Conservation (phyloP, 2,888 invertebrate species). For the Dynastes tityus region DNA sequence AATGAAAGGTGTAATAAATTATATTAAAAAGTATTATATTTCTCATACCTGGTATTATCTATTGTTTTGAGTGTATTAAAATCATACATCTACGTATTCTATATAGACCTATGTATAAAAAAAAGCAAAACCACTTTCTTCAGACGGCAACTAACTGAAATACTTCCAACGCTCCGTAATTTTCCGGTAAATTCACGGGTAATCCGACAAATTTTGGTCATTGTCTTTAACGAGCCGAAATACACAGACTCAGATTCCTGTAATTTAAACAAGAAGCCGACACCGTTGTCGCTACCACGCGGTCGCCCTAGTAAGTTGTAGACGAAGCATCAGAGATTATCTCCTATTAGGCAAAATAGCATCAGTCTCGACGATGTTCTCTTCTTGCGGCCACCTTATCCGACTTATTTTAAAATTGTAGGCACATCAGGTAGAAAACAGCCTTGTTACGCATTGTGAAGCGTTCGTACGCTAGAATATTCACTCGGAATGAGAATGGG, state of each 20-base stretch:
- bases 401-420: slow-evolving; percentile 19
- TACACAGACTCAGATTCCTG: slow-evolving; percentile 15
- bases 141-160: neutral
- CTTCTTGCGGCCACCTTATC: neutral
- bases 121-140: too few relatives aligned
- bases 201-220: slow-evolving; percentile 29
- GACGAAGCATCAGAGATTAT: neutral
- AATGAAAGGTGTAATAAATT: too few relatives aligned
- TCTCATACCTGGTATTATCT: too few relatives aligned
- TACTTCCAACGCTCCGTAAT: neutral
- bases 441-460: slow-evolving; percentile 30
- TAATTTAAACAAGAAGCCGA: slow-evolving; percentile 7
- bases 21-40: too few relatives aligned
- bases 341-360: neutral
- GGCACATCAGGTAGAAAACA: slow-evolving; percentile 32
- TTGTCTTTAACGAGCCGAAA: slow-evolving; percentile 34
- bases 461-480: neutral
- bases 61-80: too few relatives aligned
- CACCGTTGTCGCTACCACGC: neutral
- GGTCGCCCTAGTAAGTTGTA: neutral
- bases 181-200: slow-evolving; percentile 13
- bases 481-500: neutral
- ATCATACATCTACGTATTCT: too few relatives aligned
- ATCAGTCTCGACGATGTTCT: neutral
- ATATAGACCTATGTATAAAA: too few relatives aligned